Conservation (phyloP, 2,888 invertebrate species). For the Morpho deidamia region DNA sequence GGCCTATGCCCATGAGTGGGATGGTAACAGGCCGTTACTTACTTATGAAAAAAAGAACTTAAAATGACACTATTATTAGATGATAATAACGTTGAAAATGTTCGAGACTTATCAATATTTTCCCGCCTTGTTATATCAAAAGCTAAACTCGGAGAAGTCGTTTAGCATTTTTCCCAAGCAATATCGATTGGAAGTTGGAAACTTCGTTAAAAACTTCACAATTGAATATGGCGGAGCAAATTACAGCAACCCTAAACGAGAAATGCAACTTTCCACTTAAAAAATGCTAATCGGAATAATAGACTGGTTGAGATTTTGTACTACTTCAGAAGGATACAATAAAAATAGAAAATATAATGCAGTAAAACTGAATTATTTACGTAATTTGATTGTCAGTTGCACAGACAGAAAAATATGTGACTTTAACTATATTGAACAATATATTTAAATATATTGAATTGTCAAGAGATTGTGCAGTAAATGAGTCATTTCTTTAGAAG, state of each 20-base stretch:
- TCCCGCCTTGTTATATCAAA: conserved; percentile 9
- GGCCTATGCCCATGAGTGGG: no score
- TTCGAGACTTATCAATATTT: not conserved
- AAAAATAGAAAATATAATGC: not conserved
- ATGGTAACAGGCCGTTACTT: no score
- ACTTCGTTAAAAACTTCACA: conserved; percentile 9
- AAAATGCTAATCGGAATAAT: conserved; percentile 13
- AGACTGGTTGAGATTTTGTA: conserved; percentile 1
- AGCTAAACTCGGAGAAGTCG: conserved; percentile 2
- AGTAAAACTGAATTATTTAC: no score
- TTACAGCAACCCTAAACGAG: conserved; percentile 7
- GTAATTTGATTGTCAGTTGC: no score
- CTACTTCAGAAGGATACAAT: not conserved
- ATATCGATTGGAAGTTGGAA: conserved; percentile 7
- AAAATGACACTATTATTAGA: no score
- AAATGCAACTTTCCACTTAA: conserved; percentile 3
- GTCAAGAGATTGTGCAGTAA: no score
- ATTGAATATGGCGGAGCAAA: conserved; percentile 12
- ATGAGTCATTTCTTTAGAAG: no score
- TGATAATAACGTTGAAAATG: no score
- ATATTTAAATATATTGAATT: no score
- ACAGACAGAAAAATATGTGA: no score
- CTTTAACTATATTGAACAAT: no score
- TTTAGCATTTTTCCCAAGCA: conserved; percentile 7
- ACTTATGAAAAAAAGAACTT: no score